phyloP scores from a whole-genome alignment of 2,113 vertebrate genomes.

The Neodontobutis hainanensis region DNA sequence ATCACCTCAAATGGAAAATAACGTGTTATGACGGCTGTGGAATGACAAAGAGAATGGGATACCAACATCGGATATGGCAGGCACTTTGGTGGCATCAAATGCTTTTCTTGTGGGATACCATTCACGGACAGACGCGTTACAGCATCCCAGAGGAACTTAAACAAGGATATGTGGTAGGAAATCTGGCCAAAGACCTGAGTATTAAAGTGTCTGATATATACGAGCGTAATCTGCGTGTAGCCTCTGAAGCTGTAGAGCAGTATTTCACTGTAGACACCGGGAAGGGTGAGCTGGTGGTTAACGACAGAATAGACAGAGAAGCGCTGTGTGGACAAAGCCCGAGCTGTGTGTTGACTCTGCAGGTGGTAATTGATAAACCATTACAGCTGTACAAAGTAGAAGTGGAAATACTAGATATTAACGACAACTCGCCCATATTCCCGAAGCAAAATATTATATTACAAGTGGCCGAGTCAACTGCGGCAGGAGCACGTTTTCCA shows the following conservation, averaged over 20 bases:
- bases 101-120: slow-evolving; percentile 79
- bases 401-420: slow-evolving; percentile 84
- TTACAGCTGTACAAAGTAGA: slow-evolving; percentile 81
- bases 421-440: slow-evolving; percentile 85
- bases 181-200: slow-evolving; percentile 84
- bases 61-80: slow-evolving; percentile 71
- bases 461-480: slow-evolving; percentile 79
- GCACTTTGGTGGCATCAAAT: slow-evolving; percentile 72
- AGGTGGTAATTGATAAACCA: slow-evolving; percentile 81
- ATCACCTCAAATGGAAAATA: slow-evolving; percentile 11
- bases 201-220: slow-evolving; percentile 77
- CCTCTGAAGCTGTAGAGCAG: slow-evolving; percentile 74
- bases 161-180: slow-evolving; percentile 81
- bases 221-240: slow-evolving; percentile 78
- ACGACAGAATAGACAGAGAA: slow-evolving; percentile 84
- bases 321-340: slow-evolving; percentile 78
- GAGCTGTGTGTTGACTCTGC: slow-evolving; percentile 80
- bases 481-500: slow-evolving; percentile 76
- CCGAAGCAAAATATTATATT: slow-evolving; percentile 71
- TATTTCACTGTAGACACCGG: slow-evolving; percentile 80
- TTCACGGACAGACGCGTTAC: slow-evolving; percentile 76
- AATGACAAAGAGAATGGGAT: slow-evolving; percentile 69
- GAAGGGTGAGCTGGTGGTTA: slow-evolving; percentile 79
- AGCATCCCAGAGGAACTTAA: slow-evolving; percentile 82
- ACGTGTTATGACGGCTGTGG: slow-evolving; percentile 29